phyloP scores from a whole-genome alignment of 2,888 invertebrate genomes.

The Orthonychiurus folsomi region DNA sequence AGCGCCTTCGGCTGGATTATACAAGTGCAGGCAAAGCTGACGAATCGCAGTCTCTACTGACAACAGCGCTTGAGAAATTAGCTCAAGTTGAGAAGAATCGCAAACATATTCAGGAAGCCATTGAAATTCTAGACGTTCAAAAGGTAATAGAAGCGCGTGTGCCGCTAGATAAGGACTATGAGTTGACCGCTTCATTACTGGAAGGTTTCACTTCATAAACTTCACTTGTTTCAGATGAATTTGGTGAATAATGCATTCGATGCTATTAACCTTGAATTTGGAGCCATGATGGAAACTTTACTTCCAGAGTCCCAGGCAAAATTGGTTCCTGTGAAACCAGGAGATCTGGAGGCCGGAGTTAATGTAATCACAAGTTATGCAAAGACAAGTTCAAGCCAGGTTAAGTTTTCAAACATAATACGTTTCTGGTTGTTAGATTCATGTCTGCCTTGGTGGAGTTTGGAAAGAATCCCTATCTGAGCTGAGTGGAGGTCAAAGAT shows the following conservation, averaged over 20 bases:
- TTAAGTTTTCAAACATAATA: background rate
- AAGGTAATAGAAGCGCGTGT: no score
- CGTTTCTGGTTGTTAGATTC: slow-evolving; percentile 49
- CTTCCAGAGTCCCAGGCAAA: slow-evolving; percentile 83
- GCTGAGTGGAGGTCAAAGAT: slow-evolving; percentile 92
- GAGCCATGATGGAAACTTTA: slow-evolving; percentile 82
- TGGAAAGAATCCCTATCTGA: slow-evolving; percentile 96
- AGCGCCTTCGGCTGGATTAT: slow-evolving; percentile 29
- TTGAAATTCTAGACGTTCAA: slow-evolving; percentile 79
- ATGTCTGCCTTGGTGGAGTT: slow-evolving; percentile 80
- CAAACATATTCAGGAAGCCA: slow-evolving; percentile 63
- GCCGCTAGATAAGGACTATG: no score
- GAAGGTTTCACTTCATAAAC: no score
- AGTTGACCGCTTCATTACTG: no score
- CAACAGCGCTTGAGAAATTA: slow-evolving; percentile 54
- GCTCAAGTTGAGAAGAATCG: slow-evolving; percentile 65
- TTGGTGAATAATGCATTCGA: slow-evolving; percentile 44
- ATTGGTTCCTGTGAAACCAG: slow-evolving; percentile 58
- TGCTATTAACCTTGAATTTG: slow-evolving; percentile 82
- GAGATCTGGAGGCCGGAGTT: slow-evolving; percentile 64
- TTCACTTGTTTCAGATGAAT: background rate
- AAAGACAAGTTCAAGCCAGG: no score
- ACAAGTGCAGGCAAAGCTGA: slow-evolving; percentile 28
- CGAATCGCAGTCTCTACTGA: slow-evolving; percentile 51
- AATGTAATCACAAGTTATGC: no score